These are phyloP conservation scores for Sigmodon hispidus DNA, from an alignment of 2,113 vertebrate species.

Conservation along the genomic window DNA sequence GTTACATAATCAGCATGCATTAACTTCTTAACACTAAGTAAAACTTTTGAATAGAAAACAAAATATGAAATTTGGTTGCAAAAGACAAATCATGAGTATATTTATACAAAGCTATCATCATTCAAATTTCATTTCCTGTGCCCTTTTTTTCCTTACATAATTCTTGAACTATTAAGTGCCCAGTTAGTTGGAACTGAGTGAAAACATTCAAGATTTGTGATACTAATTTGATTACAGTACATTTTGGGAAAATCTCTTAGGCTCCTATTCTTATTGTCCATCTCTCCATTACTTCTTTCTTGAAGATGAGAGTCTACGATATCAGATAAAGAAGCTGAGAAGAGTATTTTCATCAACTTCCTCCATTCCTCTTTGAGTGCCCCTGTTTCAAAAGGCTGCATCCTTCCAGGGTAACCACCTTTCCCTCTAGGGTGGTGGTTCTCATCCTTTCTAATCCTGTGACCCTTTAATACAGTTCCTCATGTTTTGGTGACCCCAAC, in stretches of 20 bases:
- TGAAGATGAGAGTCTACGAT: not conserved
- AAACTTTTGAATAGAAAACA: not conserved
- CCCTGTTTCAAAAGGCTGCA: not conserved
- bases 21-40: not conserved
- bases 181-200: not conserved
- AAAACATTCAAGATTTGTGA: not conserved
- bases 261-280: not conserved
- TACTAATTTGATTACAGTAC: not conserved
- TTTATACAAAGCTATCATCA: not conserved
- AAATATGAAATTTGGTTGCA: not conserved
- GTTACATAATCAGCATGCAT: not conserved
- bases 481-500: too few relatives aligned
- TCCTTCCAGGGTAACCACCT: not conserved
- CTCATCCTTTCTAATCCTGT: too few relatives aligned
- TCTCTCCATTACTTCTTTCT: too few relatives aligned
- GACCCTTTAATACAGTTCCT: too few relatives aligned
- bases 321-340: not conserved
- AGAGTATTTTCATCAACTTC: not conserved
- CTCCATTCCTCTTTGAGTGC: not conserved
- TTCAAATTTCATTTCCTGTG: not conserved
- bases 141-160: not conserved
- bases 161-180: not conserved
- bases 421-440: accelerated
- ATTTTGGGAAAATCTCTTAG: not conserved
- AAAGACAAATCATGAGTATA: not conserved